A percentile compares a stretch with the other conserved stretches of the same genome.
phyloP scores from a whole-genome alignment of 2,888 invertebrate genomes.

The Synanthedon vespiformis region DNA sequence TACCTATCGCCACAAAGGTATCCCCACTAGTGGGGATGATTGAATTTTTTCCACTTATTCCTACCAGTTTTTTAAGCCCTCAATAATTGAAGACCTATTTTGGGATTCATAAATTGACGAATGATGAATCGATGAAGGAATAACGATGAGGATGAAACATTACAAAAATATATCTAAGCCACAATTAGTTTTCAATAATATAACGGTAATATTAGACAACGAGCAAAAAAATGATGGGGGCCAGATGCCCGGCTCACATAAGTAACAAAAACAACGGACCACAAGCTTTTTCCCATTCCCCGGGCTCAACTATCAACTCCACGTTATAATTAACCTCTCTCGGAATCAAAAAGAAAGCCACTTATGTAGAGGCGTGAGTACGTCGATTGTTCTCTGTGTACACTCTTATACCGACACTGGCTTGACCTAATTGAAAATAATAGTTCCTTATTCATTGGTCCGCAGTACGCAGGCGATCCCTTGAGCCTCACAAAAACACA shows the following conservation, averaged over 20 bases:
- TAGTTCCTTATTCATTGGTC: slow-evolving; percentile 49
- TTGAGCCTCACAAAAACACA: slow-evolving; percentile 44
- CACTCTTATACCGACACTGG: slow-evolving; percentile 47
- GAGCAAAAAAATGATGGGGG: slow-evolving; percentile 22
- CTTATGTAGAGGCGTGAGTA: slow-evolving; percentile 55
- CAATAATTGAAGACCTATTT: too few relatives aligned
- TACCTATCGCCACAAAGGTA: too few relatives aligned
- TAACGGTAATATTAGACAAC: neutral
- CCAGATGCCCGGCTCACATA: slow-evolving; percentile 23
- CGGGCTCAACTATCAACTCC: slow-evolving; percentile 23
- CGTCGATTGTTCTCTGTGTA: slow-evolving; percentile 60
- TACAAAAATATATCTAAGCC: neutral
- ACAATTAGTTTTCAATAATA: neutral
- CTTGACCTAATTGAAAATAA: slow-evolving; percentile 70
- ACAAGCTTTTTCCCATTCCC: slow-evolving; percentile 26
- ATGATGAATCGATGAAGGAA: too few relatives aligned
- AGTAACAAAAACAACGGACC: slow-evolving; percentile 19
- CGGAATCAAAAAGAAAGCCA: slow-evolving; percentile 58
- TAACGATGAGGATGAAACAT: too few relatives aligned
- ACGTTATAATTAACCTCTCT: slow-evolving; percentile 53
- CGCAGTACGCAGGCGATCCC: slow-evolving; percentile 20
- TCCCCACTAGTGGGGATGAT: too few relatives aligned
- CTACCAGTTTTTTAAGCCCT: too few relatives aligned
- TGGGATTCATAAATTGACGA: too few relatives aligned
- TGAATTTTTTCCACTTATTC: too few relatives aligned